Conservation (phyloP, 2,797 vertebrate genomes). For the Champsocephalus esox region DNA sequence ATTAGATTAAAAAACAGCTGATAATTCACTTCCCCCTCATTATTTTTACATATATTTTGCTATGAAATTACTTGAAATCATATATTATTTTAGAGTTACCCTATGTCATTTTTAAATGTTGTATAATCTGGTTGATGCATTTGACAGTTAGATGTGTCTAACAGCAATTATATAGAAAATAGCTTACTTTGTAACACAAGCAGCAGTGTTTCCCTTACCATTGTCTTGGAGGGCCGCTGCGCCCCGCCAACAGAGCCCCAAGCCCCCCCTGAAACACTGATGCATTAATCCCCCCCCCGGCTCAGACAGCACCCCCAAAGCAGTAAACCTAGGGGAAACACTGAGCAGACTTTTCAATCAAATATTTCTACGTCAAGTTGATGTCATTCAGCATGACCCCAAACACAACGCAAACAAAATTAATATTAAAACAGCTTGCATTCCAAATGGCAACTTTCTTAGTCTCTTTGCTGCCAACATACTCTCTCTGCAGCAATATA, state of each 20-base stretch:
- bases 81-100: conserved; percentile 2
- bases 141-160: neutral
- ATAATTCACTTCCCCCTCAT: neutral
- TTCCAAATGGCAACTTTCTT: conserved; percentile 32
- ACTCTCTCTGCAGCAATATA: conserved; percentile 3
- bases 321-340: no score
- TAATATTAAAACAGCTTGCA: conserved; percentile 36
- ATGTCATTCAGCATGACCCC: conserved; percentile 26
- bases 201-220: no score
- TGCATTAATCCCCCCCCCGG: no score
- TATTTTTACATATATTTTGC: conserved; percentile 10
- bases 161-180: neutral
- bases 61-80: neutral
- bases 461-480: conserved; percentile 26
- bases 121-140: conserved; percentile 1
- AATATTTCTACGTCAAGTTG: conserved; percentile 27
- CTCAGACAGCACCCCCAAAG: no score
- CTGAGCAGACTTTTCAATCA: neutral
- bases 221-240: no score
- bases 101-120: neutral
- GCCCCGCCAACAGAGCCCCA: no score
- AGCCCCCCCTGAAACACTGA: no score
- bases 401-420: conserved; percentile 41
- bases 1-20: conserved; percentile 1
- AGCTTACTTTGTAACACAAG: conserved; percentile 8